phyloP scores from a whole-genome alignment of 2,888 invertebrate species.

The Galeruca laticollis region DNA sequence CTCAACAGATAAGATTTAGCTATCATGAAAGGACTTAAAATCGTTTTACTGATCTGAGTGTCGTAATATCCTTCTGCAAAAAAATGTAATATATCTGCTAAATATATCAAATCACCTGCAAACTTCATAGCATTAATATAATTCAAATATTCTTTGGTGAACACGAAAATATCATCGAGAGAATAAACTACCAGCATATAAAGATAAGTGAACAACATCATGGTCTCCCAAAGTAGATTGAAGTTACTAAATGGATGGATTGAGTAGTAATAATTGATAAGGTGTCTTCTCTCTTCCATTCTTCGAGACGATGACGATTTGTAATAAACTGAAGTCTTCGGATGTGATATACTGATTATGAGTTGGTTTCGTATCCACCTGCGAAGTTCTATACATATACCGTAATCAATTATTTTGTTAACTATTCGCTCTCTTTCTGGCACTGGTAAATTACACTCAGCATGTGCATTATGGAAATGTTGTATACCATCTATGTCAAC shows the following conservation, averaged over 20 bases:
- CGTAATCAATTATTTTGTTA: slow-evolving; percentile 29
- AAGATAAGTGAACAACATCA: slow-evolving; percentile 16
- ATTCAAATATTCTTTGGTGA: neutral
- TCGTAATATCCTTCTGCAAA: slow-evolving; percentile 24
- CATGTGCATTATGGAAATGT: neutral
- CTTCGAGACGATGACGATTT: slow-evolving; percentile 24
- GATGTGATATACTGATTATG: slow-evolving; percentile 22
- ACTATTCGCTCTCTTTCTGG: slow-evolving; percentile 16
- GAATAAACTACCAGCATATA: slow-evolving; percentile 14
- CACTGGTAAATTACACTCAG: neutral
- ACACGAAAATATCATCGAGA: slow-evolving; percentile 1
- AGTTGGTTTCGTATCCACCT: slow-evolving; percentile 14
- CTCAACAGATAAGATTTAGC: neutral
- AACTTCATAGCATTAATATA: slow-evolving; percentile 5
- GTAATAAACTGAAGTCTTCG: slow-evolving; percentile 20
- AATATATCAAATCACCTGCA: slow-evolving; percentile 4
- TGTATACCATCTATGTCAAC: neutral
- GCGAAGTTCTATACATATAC: slow-evolving; percentile 30
- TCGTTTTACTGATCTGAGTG: neutral
- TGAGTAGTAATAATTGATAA: slow-evolving; percentile 12
- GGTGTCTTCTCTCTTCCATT: slow-evolving; percentile 25
- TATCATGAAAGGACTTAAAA: slow-evolving; percentile 8
- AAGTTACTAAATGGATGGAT: slow-evolving; percentile 29
- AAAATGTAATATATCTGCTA: slow-evolving; percentile 7
- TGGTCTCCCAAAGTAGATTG: slow-evolving; percentile 15